Evolutionary conservation across 2,113 vertebrate genomes (phyloP).

Genomic region (Trinectes maculatus): DNA sequence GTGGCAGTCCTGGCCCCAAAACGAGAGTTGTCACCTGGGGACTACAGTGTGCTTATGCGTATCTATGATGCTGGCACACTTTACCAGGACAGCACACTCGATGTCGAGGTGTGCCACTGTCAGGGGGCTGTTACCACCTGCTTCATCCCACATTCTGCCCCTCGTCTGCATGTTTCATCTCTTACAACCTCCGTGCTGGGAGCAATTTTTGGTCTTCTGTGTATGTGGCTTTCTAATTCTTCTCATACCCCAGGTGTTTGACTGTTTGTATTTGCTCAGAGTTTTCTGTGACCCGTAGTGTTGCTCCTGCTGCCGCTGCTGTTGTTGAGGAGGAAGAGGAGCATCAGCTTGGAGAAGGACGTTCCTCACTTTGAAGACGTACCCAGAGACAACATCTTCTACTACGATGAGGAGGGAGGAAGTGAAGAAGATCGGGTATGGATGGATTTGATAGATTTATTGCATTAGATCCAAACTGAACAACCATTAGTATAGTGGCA

Average conservation of each 20-base stretch:
- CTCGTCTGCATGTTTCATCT: background rate
- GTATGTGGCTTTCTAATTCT: slow-evolving; percentile 34
- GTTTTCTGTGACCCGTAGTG: slow-evolving; percentile 32
- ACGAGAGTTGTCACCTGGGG: slow-evolving; percentile 28
- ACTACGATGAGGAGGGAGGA: slow-evolving; percentile 69
- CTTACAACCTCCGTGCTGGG: slow-evolving; percentile 33
- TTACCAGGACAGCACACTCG: slow-evolving; percentile 54
- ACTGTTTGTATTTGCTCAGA: background rate
- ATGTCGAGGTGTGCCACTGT: slow-evolving; percentile 66
- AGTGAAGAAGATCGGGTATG: slow-evolving; percentile 69
- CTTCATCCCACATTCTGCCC: slow-evolving; percentile 16
- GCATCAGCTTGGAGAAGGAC: background rate
- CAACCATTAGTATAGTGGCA: background rate
- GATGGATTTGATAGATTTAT: background rate
- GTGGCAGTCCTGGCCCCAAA: slow-evolving; percentile 35
- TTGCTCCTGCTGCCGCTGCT: slow-evolving; percentile 60
- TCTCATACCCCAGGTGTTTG: background rate
- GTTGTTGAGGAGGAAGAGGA: slow-evolving; percentile 26
- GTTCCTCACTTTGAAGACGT: slow-evolving; percentile 17
- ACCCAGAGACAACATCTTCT: slow-evolving; percentile 57
- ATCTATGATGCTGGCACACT: slow-evolving; percentile 56
- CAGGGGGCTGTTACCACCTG: slow-evolving; percentile 44
- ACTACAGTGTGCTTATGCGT: slow-evolving; percentile 54
- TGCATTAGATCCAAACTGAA: background rate
- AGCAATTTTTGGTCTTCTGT: slow-evolving; percentile 47